These are phyloP conservation scores for Drosophila siamana DNA, from an alignment of 2,888 invertebrate genomes.

Conservation along the genomic window DNA sequence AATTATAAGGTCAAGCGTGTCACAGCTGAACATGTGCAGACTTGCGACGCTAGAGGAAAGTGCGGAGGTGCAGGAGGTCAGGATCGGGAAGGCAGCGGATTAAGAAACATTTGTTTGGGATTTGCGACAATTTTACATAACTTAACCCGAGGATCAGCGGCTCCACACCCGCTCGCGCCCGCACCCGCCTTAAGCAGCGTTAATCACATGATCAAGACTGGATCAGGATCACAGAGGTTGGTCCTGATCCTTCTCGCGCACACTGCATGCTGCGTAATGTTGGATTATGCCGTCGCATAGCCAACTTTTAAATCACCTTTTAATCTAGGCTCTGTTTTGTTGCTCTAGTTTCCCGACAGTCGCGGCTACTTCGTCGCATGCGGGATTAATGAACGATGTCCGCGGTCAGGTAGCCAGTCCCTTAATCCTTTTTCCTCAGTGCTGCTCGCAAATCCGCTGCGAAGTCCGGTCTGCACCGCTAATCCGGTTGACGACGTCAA, in stretches of 20 bases:
- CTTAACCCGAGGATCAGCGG: slow-evolving; percentile 52
- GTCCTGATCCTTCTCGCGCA: slow-evolving; percentile 53
- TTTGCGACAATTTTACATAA: slow-evolving; percentile 73
- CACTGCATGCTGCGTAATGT: slow-evolving; percentile 68
- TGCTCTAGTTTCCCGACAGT: slow-evolving; percentile 62
- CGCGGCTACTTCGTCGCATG: slow-evolving; percentile 7
- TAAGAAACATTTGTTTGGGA: slow-evolving; percentile 60
- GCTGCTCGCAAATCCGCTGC: slow-evolving; percentile 51
- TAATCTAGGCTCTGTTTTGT: slow-evolving; percentile 35
- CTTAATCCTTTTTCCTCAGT: slow-evolving; percentile 77
- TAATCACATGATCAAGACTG: slow-evolving; percentile 72
- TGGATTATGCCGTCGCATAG: slow-evolving; percentile 66
- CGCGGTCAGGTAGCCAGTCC: slow-evolving; percentile 55
- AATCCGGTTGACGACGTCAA: slow-evolving; percentile 73
- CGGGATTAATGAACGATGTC: slow-evolving; percentile 65
- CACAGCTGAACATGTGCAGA: slow-evolving; percentile 42
- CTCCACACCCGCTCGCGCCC: slow-evolving; percentile 52
- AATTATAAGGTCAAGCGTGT: slow-evolving; percentile 77
- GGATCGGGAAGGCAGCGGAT: slow-evolving; percentile 22
- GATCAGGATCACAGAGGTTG: slow-evolving; percentile 64
- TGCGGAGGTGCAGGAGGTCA: no score
- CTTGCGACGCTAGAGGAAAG: slow-evolving; percentile 16
- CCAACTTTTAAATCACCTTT: slow-evolving; percentile 64
- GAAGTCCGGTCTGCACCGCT: slow-evolving; percentile 73
- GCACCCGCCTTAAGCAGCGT: slow-evolving; percentile 64